Evolutionary conservation across 2,113 vertebrate genomes (phyloP).

Genomic region (Austrofundulus limnaeus): DNA sequence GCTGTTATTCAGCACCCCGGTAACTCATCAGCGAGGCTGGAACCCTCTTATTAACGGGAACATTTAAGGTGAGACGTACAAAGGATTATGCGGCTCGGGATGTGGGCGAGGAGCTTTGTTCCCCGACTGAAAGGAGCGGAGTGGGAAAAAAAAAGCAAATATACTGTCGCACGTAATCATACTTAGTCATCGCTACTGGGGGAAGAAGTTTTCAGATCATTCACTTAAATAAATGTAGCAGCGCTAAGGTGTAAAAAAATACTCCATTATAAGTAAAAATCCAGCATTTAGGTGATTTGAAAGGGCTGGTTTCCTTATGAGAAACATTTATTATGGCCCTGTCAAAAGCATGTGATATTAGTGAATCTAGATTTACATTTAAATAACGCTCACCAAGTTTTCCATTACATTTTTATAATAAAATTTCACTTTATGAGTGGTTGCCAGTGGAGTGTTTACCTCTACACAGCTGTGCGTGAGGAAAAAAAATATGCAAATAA

Average conservation of each 20-base stretch:
- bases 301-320: neutral
- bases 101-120: conserved; percentile 6
- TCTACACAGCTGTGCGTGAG: neutral
- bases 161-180: neutral
- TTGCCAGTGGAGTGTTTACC: too few relatives aligned
- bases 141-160: neutral
- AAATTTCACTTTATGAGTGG: neutral
- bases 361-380: neutral
- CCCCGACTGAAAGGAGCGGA: neutral
- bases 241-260: conserved; percentile 2
- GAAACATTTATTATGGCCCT: neutral
- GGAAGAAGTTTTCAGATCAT: conserved; percentile 1
- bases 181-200: neutral
- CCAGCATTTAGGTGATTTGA: neutral
- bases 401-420: neutral
- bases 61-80: conserved; percentile 36
- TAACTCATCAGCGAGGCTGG: conserved; percentile 65
- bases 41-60: conserved; percentile 53
- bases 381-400: neutral
- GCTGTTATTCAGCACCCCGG: conserved; percentile 54
- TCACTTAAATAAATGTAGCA: conserved; percentile 1
- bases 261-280: neutral
- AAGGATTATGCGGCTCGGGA: conserved; percentile 22
- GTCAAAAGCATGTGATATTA: neutral
- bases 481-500: neutral